Evolutionary conservation across 2,113 vertebrate genomes (phyloP).

Genomic region (Catharus minimus): DNA sequence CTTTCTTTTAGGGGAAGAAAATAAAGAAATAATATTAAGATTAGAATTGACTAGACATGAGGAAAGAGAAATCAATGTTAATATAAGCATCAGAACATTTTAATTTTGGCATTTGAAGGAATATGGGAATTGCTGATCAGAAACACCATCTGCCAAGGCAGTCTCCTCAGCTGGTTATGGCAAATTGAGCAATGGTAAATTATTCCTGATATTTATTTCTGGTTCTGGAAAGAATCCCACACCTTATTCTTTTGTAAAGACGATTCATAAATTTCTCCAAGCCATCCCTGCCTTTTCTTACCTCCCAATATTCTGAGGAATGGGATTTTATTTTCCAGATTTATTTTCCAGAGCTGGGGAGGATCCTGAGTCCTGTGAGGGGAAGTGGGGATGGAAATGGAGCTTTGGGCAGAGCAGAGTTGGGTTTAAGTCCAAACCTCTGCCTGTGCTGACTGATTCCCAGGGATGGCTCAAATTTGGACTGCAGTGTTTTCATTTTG

Average conservation of each 20-base stretch:
- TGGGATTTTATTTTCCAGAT: background rate
- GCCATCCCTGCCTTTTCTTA: background rate
- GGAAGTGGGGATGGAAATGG: background rate
- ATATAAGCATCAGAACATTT: background rate
- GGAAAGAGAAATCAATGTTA: slow-evolving; percentile 37
- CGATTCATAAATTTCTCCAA: background rate
- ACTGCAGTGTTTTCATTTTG: background rate
- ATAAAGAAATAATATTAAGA: background rate
- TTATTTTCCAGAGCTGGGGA: background rate
- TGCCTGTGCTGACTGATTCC: background rate
- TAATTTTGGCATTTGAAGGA: slow-evolving; percentile 38
- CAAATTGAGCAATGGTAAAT: background rate
- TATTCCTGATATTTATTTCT: slow-evolving; percentile 35
- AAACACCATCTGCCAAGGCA: slow-evolving; percentile 37
- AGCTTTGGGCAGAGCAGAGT: rapidly evolving
- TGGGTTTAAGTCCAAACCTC: background rate
- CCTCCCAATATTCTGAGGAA: background rate
- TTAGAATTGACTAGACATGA: slow-evolving; percentile 15
- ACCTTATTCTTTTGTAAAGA: background rate
- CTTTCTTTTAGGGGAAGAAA: background rate
- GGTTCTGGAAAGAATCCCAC: background rate
- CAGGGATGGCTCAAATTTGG: background rate
- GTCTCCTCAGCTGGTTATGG: background rate
- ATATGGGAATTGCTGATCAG: slow-evolving; percentile 40
- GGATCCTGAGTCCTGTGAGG: background rate